Evolutionary conservation across 2,797 vertebrate genomes (phyloP).

Genomic region (Bothrops alternatus): DNA sequence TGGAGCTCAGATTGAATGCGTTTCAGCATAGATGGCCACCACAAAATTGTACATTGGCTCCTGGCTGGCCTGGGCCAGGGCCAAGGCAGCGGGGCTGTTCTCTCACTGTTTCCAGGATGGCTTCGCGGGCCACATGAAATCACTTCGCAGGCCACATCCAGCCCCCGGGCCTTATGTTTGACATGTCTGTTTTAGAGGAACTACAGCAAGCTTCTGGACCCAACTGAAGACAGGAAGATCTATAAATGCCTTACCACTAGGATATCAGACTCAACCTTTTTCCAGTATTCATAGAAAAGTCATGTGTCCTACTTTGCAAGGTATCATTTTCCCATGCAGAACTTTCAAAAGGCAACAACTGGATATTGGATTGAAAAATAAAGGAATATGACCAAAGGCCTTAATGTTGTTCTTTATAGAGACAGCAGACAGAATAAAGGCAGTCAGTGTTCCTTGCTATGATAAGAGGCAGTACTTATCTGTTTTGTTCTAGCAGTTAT

Average conservation of each 20-base stretch:
- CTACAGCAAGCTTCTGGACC: neutral
- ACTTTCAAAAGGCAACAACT: neutral
- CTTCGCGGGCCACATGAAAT: too few species aligned
- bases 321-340: neutral
- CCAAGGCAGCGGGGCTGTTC: too few species aligned
- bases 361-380: neutral
- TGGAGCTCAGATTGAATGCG: too few species aligned
- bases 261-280: neutral
- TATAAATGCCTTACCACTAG: neutral
- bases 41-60: too few species aligned
- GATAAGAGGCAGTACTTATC: neutral
- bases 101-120: too few species aligned
- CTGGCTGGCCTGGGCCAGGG: too few species aligned
- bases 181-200: neutral
- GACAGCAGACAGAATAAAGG: neutral
- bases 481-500: neutral
- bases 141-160: too few species aligned
- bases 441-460: neutral
- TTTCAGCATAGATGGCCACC: too few species aligned
- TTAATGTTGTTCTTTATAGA: neutral
- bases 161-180: too few species aligned
- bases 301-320: neutral
- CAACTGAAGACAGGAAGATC: neutral
- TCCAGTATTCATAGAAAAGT: neutral
- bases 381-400: neutral